Evolutionary conservation across 2,113 vertebrate genomes (phyloP), one percentile per base, ranked within the genome.

Genomic region (Limanda limanda): DNA sequence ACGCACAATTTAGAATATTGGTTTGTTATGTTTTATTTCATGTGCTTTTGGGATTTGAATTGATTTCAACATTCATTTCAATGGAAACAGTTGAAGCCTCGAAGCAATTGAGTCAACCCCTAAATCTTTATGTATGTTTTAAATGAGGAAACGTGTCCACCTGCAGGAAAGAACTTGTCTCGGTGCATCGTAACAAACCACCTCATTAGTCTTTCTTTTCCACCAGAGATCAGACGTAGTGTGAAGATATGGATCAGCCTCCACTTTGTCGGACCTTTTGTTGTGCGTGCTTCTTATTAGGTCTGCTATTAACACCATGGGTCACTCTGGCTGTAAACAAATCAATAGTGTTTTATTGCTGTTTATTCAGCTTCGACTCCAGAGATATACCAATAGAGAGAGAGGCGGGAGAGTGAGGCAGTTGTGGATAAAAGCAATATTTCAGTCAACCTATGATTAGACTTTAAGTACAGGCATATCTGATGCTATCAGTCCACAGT

Each of bases 251-350:
- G 37, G 12, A 69, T 66, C 31, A 23, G 10, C 8, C 0, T 47
- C 42, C 21, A 17, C 25, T 67, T 67, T 54, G 60, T 59, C 63
- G 10, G 42, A 21, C 14, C 23, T 65, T 11, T 51, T 5, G 1
- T 62, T 57, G 42, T 69, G 57, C 20, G 17, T 13, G 17, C 63
- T n/a, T 21, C 17, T 75, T 68, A 60, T 60, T 21, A 56, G 42
- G 31, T 68, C 18, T 13, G 14, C 27, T 67, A 55, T 81, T 72
- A 70, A 80, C 80, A 37, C 35, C 6, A 2, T 47, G 47, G 63
- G 69, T 77, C 31, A 21, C 42, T 73, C 61, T 57, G 45, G 57
- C 24, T 74, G 76, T 73, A 76, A 79, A 80, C 70, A 65, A 62
- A 57, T 81, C 54, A 76, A 37, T 78, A 63, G 9, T 40, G 24